Percentiles rank a stretch among this genome's conserved stretches.
Evolutionary conservation across 2,113 vertebrate species (phyloP).

Genomic region (Equus quagga): DNA sequence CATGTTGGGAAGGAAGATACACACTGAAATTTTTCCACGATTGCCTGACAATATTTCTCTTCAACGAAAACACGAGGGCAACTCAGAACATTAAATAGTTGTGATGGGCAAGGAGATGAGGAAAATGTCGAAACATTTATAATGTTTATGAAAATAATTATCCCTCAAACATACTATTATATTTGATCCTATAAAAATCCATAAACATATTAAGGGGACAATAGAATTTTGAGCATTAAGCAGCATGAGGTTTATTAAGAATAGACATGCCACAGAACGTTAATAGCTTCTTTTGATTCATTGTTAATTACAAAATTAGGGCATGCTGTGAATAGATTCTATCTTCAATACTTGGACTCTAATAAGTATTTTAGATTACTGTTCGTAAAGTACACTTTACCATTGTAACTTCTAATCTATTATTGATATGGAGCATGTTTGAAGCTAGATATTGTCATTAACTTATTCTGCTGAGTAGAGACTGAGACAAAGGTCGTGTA

Average conservation of each 20-base stretch:
- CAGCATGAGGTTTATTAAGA: slow-evolving; percentile 81
- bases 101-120: background rate
- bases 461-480: background rate
- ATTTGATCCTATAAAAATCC: slow-evolving; percentile 68
- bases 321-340: slow-evolving; percentile 58
- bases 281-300: slow-evolving; percentile 79
- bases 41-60: background rate
- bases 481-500: background rate
- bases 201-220: slow-evolving; percentile 74
- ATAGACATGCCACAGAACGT: slow-evolving; percentile 67
- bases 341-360: slow-evolving; percentile 53
- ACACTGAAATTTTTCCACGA: background rate
- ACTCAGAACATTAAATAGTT: slow-evolving; percentile 23
- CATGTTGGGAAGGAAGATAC: background rate
- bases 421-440: background rate
- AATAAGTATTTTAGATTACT: slow-evolving; percentile 54
- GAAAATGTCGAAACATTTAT: slow-evolving; percentile 43
- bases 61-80: background rate
- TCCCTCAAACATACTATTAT: slow-evolving; percentile 56
- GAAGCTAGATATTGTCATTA: background rate
- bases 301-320: slow-evolving; percentile 76
- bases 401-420: background rate
- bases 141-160: slow-evolving; percentile 66
- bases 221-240: slow-evolving; percentile 74
- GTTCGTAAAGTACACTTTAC: slow-evolving; percentile 26